Conservation (phyloP, 2,888 invertebrate genomes). For the Amblyteles armatorius region DNA sequence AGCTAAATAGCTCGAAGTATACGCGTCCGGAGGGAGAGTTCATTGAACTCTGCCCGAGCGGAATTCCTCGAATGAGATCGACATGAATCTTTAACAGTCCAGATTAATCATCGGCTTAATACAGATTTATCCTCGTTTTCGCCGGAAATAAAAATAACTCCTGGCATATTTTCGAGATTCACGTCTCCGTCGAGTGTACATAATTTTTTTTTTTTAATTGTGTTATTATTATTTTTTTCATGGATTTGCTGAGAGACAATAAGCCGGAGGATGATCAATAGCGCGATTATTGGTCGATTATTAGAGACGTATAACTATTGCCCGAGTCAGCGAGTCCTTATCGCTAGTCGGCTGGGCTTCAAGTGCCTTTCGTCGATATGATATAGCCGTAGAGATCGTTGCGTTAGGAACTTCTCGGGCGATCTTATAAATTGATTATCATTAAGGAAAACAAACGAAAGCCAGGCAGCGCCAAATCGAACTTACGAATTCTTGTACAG, state of each 20-base stretch:
- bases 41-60: background rate
- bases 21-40: background rate
- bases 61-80: background rate
- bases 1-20: background rate
- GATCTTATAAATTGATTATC: slow-evolving; percentile 16
- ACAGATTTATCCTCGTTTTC: background rate
- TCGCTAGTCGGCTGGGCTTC: slow-evolving; percentile 9
- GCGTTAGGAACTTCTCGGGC: slow-evolving; percentile 29
- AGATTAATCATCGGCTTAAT: background rate
- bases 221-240: background rate
- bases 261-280: slow-evolving; percentile 31
- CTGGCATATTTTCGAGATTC: background rate
- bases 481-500: slow-evolving; percentile 70
- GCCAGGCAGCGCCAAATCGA: slow-evolving; percentile 79
- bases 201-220: background rate
- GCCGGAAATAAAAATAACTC: background rate
- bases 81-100: background rate
- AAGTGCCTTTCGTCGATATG: background rate
- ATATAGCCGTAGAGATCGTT: background rate
- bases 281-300: slow-evolving; percentile 22
- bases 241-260: background rate
- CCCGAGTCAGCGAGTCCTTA: slow-evolving; percentile 44
- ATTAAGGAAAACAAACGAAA: slow-evolving; percentile 70
- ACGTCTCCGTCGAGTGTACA: background rate
- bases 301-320: background rate